Base-by-base conservation (phyloP, 2,113 vertebrate species). In the Triplophysa rosa region DNA sequence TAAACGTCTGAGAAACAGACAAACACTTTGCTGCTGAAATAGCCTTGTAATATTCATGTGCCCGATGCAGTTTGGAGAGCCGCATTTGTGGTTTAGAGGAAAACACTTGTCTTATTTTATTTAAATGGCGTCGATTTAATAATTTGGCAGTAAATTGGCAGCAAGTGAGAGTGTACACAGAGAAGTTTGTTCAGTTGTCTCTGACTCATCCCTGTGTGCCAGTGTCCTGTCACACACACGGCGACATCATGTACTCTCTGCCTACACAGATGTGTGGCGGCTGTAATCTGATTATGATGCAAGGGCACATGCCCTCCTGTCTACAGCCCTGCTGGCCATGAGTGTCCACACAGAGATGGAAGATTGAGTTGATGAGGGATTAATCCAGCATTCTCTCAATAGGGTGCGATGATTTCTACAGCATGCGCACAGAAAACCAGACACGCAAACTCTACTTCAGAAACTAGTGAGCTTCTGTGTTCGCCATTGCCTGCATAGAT, bases 1-100 rank as follows among this genome's bases (percentile, higher is more conserved):
- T 86, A 83, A 82, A 81, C 59, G 65, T 67, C 59, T 52, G 47
- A 74, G n/a, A 21, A 72, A 66, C 26, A 77, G 42, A 58, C 47
- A 33, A 66, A 45, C 58, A 62, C 37, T 62, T 74, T 74, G 8
- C 24, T 62, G 14, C n/a, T 62, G 8, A 17, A 42, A 59, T 67
- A 33, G 29, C 29, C 33, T 54, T 52, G 63, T 42, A 33, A 26
- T 75, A 52, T 75, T 40, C 2, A 68, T 67, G 17, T 74, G 8
- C 21, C 4, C 16, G 64, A 81, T 61, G 66, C 29, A 26, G 17
- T 73, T 65, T n/a, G 24, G 24, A 26, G 56, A 26, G 56, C 7
- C 29, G 16, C 40, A 71, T n/a, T 64, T 58, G 54, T 8, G n/a
- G 54, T 58, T 58, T 58, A 58, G 7, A 21, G 8, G 19, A 21